Evolutionary conservation across 2,113 vertebrate genomes (phyloP).

Genomic region (Parus major): DNA sequence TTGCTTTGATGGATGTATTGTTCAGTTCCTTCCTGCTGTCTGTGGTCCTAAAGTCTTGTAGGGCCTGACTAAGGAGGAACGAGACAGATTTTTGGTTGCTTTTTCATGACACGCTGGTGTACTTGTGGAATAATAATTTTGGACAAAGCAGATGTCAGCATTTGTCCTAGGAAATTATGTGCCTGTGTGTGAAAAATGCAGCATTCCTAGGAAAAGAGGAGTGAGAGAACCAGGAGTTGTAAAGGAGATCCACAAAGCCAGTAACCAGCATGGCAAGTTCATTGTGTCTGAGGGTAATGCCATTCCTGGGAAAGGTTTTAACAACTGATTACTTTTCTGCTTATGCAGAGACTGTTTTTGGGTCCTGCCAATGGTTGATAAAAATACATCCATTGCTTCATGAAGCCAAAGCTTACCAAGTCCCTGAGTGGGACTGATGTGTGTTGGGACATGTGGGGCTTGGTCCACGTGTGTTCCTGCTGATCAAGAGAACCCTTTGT

Average conservation of each 20-base stretch:
- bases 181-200: background rate
- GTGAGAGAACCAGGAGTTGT: background rate
- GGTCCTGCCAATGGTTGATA: background rate
- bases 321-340: background rate
- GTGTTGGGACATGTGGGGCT: background rate
- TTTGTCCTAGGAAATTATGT: background rate
- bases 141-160: background rate
- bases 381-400: background rate
- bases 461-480: rapidly evolving
- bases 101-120: background rate
- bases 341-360: background rate
- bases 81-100: background rate
- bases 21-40: background rate
- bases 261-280: background rate
- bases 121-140: background rate
- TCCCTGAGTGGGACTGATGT: rapidly evolving
- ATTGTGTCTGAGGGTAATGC: background rate
- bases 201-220: background rate
- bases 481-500: background rate
- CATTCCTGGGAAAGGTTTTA: background rate
- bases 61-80: background rate
- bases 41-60: background rate
- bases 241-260: background rate
- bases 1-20: background rate
- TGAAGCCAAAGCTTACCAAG: background rate